A percentile compares a stretch with the other conserved stretches of the same genome.
These are phyloP conservation scores for Zapus hudsonius DNA, from an alignment of 2,113 vertebrate species.

Conservation along the genomic window DNA sequence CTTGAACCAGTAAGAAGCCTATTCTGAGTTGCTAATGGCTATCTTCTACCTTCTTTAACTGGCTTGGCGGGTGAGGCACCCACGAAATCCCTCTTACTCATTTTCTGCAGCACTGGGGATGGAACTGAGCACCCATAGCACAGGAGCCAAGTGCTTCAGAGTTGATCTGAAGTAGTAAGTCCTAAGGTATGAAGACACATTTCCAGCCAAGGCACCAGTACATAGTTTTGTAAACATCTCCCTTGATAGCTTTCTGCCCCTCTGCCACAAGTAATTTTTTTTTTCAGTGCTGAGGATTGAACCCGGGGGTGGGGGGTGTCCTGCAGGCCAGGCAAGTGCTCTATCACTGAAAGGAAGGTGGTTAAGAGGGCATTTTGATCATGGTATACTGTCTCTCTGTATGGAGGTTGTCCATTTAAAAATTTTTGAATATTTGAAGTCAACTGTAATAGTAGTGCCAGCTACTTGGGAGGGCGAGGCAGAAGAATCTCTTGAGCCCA, in stretches of 20 bases:
- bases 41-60: neutral
- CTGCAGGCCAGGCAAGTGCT: neutral
- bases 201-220: neutral
- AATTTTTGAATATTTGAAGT: neutral
- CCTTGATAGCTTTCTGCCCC: neutral
- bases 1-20: conserved; percentile 3
- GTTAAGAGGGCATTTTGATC: too few species aligned
- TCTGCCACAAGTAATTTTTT: neutral
- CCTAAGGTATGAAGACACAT: neutral
- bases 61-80: neutral
- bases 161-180: neutral
- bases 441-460: neutral
- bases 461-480: neutral
- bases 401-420: neutral
- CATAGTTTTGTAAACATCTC: neutral
- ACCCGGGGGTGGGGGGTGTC: neutral
- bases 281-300: neutral
- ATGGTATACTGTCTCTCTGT: neutral
- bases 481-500: neutral
- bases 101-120: neutral
- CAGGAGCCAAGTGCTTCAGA: neutral
- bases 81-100: neutral
- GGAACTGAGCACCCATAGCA: neutral
- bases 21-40: conserved; percentile 20
- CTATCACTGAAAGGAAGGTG: neutral